phyloP scores from a whole-genome alignment of 1,140 invertebrate genomes.

The Zeugodacus cucurbitae region DNA sequence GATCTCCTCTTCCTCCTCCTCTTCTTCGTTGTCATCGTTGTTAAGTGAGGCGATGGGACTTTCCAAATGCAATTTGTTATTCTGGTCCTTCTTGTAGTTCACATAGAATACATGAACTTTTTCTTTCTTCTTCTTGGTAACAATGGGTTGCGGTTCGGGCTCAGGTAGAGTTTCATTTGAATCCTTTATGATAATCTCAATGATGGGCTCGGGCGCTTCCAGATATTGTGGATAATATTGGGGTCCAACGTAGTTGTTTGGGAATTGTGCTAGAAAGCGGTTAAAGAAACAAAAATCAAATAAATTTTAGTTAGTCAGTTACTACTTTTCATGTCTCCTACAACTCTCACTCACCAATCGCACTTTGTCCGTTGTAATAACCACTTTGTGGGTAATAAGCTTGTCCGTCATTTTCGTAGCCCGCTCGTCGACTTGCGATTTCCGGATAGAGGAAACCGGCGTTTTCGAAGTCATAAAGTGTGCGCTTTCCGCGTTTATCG shows the following conservation, averaged over 20 bases:
- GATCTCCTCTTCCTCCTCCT: conserved; percentile 69
- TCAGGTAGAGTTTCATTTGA: conserved; percentile 83
- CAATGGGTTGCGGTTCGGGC: conserved; percentile 70
- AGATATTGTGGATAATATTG: conserved; percentile 71
- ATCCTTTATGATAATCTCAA: conserved; percentile 91
- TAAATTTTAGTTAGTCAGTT: background rate
- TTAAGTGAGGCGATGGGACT: conserved; percentile 61
- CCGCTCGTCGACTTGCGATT: conserved; percentile 55
- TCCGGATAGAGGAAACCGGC: conserved; percentile 58
- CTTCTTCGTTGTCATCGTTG: conserved; percentile 58
- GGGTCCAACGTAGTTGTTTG: conserved; percentile 46
- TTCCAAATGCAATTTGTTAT: conserved; percentile 67
- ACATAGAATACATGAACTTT: conserved; percentile 91
- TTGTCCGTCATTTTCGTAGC: conserved; percentile 50
- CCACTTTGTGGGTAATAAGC: conserved; percentile 55
- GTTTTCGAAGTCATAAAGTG: conserved; percentile 61
- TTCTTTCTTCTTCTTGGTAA: conserved; percentile 75
- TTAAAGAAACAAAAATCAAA: background rate
- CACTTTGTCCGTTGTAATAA: conserved; percentile 59
- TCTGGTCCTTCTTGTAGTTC: conserved; percentile 85
- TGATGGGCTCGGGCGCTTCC: conserved; percentile 87
- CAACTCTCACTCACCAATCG: conserved; percentile 51
- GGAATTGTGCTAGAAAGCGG: conserved; percentile 55
- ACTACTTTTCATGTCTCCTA: background rate
- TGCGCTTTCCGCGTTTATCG: conserved; percentile 62